These are phyloP conservation scores for Elephantulus edwardii DNA, from an alignment of 2,113 vertebrate species.

Conservation along the genomic window DNA sequence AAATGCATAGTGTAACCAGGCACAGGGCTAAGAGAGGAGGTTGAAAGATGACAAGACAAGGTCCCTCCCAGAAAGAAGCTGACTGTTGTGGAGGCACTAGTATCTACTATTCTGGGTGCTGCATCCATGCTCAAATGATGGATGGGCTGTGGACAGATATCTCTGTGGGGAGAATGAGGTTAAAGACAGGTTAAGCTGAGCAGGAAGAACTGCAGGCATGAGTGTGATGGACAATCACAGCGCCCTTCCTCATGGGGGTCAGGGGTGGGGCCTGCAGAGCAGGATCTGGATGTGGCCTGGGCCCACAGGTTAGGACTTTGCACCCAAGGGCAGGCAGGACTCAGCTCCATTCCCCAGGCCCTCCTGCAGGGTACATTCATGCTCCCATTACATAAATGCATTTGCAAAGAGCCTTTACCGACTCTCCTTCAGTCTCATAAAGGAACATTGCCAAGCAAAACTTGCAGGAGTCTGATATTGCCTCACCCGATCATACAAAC, in stretches of 20 bases:
- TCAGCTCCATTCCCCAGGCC: neutral
- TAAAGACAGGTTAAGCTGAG: neutral
- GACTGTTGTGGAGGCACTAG: too few species aligned
- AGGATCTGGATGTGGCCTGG: neutral
- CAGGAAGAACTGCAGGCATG: neutral
- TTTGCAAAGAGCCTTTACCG: neutral
- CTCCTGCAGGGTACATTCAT: neutral
- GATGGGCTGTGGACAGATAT: accelerated
- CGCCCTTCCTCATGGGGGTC: neutral
- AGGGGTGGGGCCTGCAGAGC: neutral
- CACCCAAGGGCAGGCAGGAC: neutral
- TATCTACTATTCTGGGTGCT: accelerated
- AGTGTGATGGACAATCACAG: too few species aligned
- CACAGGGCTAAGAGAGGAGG: neutral
- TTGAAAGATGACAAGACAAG: accelerated
- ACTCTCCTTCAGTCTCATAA: neutral
- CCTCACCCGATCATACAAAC: neutral
- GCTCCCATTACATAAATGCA: neutral
- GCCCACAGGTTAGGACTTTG: neutral
- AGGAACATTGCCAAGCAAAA: neutral
- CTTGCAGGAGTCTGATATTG: neutral
- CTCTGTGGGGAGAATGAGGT: too few species aligned
- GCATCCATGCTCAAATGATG: neutral
- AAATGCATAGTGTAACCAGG: neutral
- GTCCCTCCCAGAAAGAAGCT: neutral